phyloP scores from a whole-genome alignment of 1,140 invertebrate genomes.

The Brachionus rotundiformis region DNA sequence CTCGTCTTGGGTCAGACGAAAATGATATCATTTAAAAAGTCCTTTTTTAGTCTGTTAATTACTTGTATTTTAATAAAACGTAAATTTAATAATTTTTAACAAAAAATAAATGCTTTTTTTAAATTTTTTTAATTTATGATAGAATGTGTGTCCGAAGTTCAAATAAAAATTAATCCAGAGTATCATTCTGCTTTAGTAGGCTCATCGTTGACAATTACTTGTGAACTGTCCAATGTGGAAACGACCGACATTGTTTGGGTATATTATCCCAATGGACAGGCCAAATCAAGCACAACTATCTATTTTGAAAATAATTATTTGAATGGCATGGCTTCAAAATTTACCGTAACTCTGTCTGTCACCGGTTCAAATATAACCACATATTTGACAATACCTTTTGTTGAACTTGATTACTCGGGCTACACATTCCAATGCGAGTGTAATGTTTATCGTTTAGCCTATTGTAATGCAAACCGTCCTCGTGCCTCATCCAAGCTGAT shows the following conservation, averaged over 20 bases:
- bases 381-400: slow-evolving; percentile 14
- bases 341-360: background rate
- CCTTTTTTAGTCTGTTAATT: slow-evolving; percentile 10
- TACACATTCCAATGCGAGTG: slow-evolving; percentile 46
- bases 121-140: background rate
- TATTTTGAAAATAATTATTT: slow-evolving; percentile 49
- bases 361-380: slow-evolving; percentile 34
- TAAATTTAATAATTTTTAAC: background rate
- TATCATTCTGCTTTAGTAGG: slow-evolving; percentile 30
- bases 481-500: background rate
- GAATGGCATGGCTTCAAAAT: slow-evolving; percentile 18
- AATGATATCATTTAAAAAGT: background rate
- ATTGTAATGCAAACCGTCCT: slow-evolving; percentile 21
- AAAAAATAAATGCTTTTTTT: too few species aligned
- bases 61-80: background rate
- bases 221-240: slow-evolving; percentile 29
- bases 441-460: slow-evolving; percentile 42
- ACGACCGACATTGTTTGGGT: slow-evolving; percentile 46
- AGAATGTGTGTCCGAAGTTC: slow-evolving; percentile 29
- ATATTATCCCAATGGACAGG: slow-evolving; percentile 30
- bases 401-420: background rate
- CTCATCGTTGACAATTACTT: slow-evolving; percentile 1
- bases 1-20: background rate
- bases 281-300: slow-evolving; percentile 23
- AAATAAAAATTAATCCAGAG: slow-evolving; percentile 27